Percentiles rank a stretch among this genome's conserved stretches.
These are phyloP conservation scores for Carduelis carduelis DNA, from an alignment of 2,797 vertebrate genomes.

Conservation along the genomic window DNA sequence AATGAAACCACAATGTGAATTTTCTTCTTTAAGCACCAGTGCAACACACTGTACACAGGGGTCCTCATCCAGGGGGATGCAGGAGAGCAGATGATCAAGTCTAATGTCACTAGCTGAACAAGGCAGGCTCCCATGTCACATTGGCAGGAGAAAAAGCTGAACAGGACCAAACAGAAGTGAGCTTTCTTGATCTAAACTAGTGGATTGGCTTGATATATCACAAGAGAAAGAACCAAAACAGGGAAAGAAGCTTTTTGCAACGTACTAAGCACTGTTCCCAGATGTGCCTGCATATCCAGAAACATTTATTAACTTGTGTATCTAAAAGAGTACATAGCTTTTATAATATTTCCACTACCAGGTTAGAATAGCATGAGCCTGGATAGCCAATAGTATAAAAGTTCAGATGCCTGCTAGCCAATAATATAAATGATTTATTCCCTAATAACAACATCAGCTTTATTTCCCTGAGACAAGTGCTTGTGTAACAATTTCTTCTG, in stretches of 20 bases:
- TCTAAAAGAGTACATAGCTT: background rate
- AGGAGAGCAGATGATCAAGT: background rate
- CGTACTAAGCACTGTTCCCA: accelerated
- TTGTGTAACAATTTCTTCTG: background rate
- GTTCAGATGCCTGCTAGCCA: background rate
- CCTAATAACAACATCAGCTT: background rate
- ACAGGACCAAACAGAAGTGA: background rate
- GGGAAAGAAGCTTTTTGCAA: background rate
- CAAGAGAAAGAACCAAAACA: background rate
- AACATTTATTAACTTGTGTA: background rate
- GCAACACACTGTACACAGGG: background rate
- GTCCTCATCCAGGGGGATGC: background rate
- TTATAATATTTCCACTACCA: background rate
- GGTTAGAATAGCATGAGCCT: background rate
- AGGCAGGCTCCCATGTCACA: background rate
- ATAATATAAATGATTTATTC: background rate
- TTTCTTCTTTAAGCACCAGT: background rate
- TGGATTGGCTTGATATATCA: background rate
- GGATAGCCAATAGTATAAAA: background rate
- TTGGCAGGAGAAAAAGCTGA: background rate
- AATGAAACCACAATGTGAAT: background rate
- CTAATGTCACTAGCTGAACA: background rate
- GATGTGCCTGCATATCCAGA: background rate
- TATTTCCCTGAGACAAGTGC: background rate
- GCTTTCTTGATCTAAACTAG: background rate